Evolutionary conservation across 1,140 invertebrate genomes (phyloP), one percentile per base, ranked within the genome.

Genomic region (Mya arenaria): DNA sequence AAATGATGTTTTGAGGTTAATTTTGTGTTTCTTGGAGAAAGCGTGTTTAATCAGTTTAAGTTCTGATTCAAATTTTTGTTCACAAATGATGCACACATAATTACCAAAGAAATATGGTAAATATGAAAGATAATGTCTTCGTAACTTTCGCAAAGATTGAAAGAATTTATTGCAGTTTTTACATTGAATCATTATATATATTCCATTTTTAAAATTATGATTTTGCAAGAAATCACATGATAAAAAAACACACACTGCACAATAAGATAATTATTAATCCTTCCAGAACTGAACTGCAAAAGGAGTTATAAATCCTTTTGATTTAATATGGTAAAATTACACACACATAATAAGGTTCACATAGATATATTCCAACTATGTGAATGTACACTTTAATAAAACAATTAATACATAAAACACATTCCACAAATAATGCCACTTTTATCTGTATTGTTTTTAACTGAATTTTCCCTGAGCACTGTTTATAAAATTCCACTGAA

Each of bases 11-110:
- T 30, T 17, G 19, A 5, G 5, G 5, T 32, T 34, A 10, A 3
- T 66, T 36, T 66, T 66, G 23, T 66, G 63, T 6, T 39, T 66
- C 13, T 66, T n/a, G 6, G 63, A 66, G 39, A 66, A 66, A 37
- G 30, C 25, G 39, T 39, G 63, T 66, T 66, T 8, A 15, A 66
- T 13, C 25, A 66, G 23, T 66, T 36, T 66, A 37, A 66, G 63
- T 66, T 66, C 37, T 25, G 17, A 15, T 36, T 66, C 32, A 36
- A 36, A 66, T 28, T 15, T 66, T 37, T 13, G 25, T 66, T 66
- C 34, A 37, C 63, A 66, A 36, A 36, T 66, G 10, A 66, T 25
- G n/a, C 63, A 66, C 32, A 34, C 32, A 66, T 66, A 66, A 66
- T 37, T 19, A 36, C 63, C 63, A 66, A 66, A 66, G 23, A 36